Percentiles rank a stretch among this genome's conserved stretches.
Conservation (phyloP, 2,113 vertebrate species). For the Antidorcas marsupialis region DNA sequence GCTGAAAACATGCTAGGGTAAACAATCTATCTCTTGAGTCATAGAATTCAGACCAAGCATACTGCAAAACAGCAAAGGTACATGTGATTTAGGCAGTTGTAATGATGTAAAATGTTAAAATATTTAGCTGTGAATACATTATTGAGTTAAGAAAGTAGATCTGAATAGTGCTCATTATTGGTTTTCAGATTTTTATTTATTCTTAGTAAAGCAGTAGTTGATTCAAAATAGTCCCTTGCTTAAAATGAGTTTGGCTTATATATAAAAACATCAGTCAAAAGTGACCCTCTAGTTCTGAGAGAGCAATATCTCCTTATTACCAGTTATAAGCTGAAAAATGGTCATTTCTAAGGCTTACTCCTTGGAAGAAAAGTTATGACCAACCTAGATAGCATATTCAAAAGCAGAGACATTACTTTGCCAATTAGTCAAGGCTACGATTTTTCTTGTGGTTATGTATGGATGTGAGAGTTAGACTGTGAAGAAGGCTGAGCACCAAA, state of each 20-base stretch:
- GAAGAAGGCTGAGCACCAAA: too few species aligned
- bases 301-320: accelerated
- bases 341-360: background rate
- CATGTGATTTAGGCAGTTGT: background rate
- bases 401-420: too few species aligned
- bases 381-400: too few species aligned
- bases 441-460: too few species aligned
- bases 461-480: too few species aligned
- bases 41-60: background rate
- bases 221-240: background rate
- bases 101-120: background rate
- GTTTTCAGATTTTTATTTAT: background rate
- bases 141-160: background rate
- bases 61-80: background rate
- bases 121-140: background rate
- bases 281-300: background rate
- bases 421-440: accelerated
- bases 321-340: background rate
- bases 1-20: background rate
- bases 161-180: background rate
- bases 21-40: background rate
- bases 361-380: too few species aligned
- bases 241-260: background rate
- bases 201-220: background rate
- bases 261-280: background rate